Conservation (phyloP, 2,888 invertebrate genomes). For the Chymomyza procnemis region DNA sequence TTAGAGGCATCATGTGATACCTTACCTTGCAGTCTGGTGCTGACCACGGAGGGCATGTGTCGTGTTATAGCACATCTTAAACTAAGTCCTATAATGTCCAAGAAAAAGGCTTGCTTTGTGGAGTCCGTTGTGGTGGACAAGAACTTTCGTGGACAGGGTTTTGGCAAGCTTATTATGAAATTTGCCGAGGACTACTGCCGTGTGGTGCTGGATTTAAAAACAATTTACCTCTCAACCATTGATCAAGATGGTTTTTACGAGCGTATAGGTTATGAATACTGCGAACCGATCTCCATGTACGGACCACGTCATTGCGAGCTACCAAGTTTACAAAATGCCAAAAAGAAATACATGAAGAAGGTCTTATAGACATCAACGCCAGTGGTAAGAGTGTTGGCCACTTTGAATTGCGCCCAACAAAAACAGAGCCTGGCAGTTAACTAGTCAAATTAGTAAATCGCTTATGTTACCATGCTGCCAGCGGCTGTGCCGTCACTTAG, state of each 20-base stretch:
- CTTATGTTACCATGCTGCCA: constrained; percentile 34
- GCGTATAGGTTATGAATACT: constrained; percentile 85
- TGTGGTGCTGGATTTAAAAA: constrained; percentile 81
- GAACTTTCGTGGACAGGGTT: constrained; percentile 85
- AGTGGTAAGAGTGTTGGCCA: constrained; percentile 54
- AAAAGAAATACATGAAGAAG: constrained; percentile 79
- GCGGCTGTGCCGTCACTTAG: constrained; percentile 34
- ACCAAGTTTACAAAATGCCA: constrained; percentile 75
- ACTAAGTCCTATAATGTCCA: constrained; percentile 85
- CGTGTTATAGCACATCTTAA: constrained; percentile 89
- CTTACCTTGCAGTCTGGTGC: constrained; percentile 85
- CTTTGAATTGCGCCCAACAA: constrained; percentile 24
- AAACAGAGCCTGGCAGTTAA: constrained; percentile 37
- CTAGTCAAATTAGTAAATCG: constrained; percentile 59
- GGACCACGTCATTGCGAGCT: constrained; percentile 79
- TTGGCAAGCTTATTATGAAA: constrained; percentile 87
- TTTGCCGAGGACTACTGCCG: constrained; percentile 87
- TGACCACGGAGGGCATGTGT: constrained; percentile 81
- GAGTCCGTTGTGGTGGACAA: constrained; percentile 90
- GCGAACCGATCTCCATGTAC: constrained; percentile 85
- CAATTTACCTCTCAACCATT: constrained; percentile 85
- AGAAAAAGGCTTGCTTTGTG: constrained; percentile 86
- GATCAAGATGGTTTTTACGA: constrained; percentile 88
- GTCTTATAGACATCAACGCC: constrained; percentile 74
- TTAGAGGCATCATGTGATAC: constrained; percentile 85